Evolutionary conservation across 2,888 invertebrate species (phyloP), one percentile per base, ranked within the genome.

Genomic region (Mystacides longicornis): DNA sequence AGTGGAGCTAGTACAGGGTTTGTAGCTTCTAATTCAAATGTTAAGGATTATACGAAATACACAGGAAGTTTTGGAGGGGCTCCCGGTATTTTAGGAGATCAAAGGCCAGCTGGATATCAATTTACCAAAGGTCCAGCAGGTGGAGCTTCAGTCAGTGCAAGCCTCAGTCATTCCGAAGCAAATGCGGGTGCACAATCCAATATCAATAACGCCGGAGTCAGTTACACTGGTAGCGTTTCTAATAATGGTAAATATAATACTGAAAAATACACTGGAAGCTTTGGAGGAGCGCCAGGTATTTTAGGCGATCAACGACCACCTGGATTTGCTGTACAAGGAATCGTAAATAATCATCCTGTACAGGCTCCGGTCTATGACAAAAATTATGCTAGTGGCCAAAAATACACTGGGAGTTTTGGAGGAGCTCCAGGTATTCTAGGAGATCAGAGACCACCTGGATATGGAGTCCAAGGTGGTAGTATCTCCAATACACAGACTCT

Each of bases 281-380:
- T 71, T 56, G 70, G 70, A 54, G 71, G 67, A 23, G 64, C 68
- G 49, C 21, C 67, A 9, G 71, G 70, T 48, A 61, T 71, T 55
- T 63, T 72, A 54, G 51, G 60, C 48, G 63, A 49, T 59, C 67
- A 55, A 43, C 58, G 62, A 22, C 62, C 63, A 21, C 37, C 37
- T 7, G 43, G 54, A n/a, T 59, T 53, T 46, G 51, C 51, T 19
- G 42, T 61, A 7, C 53, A 49, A 19, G 50, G 23, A 31, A 14
- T 37, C 7, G 7, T 7, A 14, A 4, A 7, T 3, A 37, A n/a
- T 7, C 37, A 14, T 3, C 7, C 14, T 16, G 16, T 14, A 37
- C 37, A 37, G 37, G 37, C 14, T 7, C 7, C 14, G 14, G n/a
- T n/a, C n/a, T n/a, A n/a, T n/a, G n/a, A n/a, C n/a, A n/a, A n/a